Conservation (phyloP, 2,888 invertebrate species). For the Nomada ferruginata region DNA sequence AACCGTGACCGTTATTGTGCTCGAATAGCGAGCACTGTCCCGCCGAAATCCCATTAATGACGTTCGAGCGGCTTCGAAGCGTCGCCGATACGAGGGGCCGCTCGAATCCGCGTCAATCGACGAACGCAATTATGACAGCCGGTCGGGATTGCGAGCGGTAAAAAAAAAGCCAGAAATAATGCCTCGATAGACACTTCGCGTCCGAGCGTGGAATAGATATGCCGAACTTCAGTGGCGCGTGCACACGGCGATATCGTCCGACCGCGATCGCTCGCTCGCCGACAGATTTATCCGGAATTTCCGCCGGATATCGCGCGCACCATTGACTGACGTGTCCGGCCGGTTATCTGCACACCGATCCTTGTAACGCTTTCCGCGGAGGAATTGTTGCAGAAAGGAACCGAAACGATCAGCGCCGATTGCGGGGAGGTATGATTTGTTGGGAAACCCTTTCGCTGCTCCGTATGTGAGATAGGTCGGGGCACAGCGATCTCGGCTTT, state of each 20-base stretch:
- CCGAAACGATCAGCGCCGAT: not conserved
- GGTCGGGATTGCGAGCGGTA: not conserved
- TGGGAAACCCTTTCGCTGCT: not conserved
- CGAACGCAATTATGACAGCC: conserved; percentile 57
- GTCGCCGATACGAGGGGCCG: conserved; percentile 40
- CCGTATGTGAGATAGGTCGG: no score
- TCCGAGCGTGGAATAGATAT: conserved; percentile 45
- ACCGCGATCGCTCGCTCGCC: conserved; percentile 38
- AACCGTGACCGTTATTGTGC: conserved; percentile 61
- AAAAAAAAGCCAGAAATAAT: conserved; percentile 19
- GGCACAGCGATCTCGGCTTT: no score
- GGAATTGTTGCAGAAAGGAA: conserved; percentile 7
- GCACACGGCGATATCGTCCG: conserved; percentile 37
- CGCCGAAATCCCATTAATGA: conserved; percentile 54
- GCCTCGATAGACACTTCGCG: conserved; percentile 52
- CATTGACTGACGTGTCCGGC: conserved; percentile 45
- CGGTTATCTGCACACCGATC: conserved; percentile 32
- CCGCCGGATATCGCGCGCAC: conserved; percentile 47
- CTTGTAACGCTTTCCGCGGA: conserved; percentile 13
- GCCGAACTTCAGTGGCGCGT: conserved; percentile 40
- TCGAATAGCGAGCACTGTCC: conserved; percentile 34
- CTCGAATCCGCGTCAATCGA: conserved; percentile 53
- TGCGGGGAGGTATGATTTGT: not conserved
- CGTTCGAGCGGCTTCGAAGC: conserved; percentile 36
- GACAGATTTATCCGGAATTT: conserved; percentile 58